Evolutionary conservation across 2,888 invertebrate species (phyloP).

Genomic region (Hecatera dysodea): DNA sequence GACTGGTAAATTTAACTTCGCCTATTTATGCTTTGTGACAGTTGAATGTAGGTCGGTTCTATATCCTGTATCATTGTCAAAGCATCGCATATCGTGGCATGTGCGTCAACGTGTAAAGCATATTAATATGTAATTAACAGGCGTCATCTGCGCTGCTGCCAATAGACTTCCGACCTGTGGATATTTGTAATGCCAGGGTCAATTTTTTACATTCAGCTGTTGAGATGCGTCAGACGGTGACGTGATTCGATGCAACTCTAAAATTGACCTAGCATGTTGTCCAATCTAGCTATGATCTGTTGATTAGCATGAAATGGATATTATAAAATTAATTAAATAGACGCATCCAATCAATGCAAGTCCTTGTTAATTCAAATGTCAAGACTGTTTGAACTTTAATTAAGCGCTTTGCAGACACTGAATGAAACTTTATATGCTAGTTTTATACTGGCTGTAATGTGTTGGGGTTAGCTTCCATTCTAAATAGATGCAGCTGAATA

Average conservation of each 20-base stretch:
- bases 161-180: not conserved
- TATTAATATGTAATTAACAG: conserved; percentile 13
- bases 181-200: not conserved
- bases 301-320: conserved; percentile 1
- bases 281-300: not conserved
- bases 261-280: not conserved
- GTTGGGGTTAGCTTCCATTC: not conserved
- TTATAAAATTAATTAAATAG: not conserved
- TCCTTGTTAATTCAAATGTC: not conserved
- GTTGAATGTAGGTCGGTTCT: too few relatives aligned
- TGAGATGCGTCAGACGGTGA: not conserved
- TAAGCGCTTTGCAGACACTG: not conserved
- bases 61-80: too few relatives aligned
- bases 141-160: too few relatives aligned
- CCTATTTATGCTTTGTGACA: too few relatives aligned
- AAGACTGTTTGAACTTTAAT: conserved; percentile 3
- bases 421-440: not conserved
- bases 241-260: not conserved
- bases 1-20: too few relatives aligned
- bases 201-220: not conserved
- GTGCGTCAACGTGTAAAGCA: not conserved
- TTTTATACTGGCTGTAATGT: not conserved
- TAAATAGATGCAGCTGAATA: not conserved
- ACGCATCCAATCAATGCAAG: not conserved
- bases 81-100: too few relatives aligned